Evolutionary conservation across 2,113 vertebrate genomes (phyloP).

Genomic region (Onychostoma macrolepis): DNA sequence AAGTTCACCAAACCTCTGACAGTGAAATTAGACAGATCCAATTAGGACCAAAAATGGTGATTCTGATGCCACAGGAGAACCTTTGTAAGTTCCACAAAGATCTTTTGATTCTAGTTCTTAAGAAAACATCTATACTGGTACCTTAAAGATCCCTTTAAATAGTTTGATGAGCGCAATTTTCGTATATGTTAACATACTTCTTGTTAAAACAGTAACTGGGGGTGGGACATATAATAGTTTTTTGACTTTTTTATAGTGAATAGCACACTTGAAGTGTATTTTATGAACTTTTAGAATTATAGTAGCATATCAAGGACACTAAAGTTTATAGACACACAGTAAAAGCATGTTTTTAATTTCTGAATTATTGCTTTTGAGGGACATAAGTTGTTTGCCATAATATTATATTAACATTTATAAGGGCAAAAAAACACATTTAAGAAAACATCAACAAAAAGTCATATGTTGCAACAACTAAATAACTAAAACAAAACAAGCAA

Average conservation of each 20-base stretch:
- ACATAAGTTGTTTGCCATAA: background rate
- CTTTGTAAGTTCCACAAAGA: slow-evolving; percentile 7
- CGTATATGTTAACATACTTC: background rate
- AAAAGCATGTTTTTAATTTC: background rate
- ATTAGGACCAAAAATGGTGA: background rate
- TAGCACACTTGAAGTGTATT: background rate
- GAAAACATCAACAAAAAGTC: background rate
- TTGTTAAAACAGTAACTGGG: background rate
- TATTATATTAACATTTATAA: background rate
- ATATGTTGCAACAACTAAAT: background rate
- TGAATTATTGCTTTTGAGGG: background rate
- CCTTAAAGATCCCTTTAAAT: background rate
- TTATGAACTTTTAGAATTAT: background rate
- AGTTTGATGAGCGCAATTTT: background rate
- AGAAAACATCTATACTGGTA: background rate
- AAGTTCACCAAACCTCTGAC: background rate
- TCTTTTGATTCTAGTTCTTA: background rate
- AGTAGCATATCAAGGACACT: background rate
- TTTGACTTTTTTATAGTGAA: background rate
- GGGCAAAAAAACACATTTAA: background rate
- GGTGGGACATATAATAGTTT: background rate
- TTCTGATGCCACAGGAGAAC: background rate
- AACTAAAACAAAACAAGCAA: no score
- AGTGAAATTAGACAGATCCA: background rate
- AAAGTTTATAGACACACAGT: background rate